These are phyloP conservation scores for Anastrepha obliqua DNA, from an alignment of 1,140 invertebrate species.

Conservation along the genomic window DNA sequence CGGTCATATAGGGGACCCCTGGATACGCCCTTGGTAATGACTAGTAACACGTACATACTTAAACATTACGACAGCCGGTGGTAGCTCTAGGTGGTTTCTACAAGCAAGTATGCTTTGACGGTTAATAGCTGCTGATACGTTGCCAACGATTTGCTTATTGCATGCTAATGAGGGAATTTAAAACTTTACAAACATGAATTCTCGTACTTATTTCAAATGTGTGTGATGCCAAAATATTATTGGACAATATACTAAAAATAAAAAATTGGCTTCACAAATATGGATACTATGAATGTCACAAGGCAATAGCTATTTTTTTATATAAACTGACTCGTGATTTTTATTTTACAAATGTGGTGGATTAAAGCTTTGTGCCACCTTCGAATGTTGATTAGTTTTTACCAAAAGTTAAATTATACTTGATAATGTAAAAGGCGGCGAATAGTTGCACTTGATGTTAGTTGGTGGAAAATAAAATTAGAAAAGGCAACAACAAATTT, in stretches of 20 bases:
- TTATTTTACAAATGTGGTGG: no score
- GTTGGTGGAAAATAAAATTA: no score
- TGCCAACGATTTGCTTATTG: constrained; percentile 8
- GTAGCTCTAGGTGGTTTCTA: neutral
- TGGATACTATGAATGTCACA: neutral
- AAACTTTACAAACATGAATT: neutral
- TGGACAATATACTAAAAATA: neutral
- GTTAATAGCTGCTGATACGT: constrained; percentile 20
- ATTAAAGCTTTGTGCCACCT: no score
- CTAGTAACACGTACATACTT: constrained; percentile 1
- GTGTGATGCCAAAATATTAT: constrained; percentile 23
- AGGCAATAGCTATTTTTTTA: no score
- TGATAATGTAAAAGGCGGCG: no score
- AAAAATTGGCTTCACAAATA: neutral
- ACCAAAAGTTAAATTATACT: no score
- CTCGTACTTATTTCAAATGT: neutral
- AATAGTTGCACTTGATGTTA: no score
- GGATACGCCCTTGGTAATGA: neutral
- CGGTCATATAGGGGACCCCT: no score
- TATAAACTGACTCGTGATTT: no score
- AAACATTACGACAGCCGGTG: neutral
- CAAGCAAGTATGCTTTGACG: neutral
- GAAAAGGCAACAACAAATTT: no score
- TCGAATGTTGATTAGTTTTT: no score
- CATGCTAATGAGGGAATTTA: constrained; percentile 13